Evolutionary conservation across 2,113 vertebrate species (phyloP), one percentile per base, ranked within the genome.

Genomic region (Rynchops niger): DNA sequence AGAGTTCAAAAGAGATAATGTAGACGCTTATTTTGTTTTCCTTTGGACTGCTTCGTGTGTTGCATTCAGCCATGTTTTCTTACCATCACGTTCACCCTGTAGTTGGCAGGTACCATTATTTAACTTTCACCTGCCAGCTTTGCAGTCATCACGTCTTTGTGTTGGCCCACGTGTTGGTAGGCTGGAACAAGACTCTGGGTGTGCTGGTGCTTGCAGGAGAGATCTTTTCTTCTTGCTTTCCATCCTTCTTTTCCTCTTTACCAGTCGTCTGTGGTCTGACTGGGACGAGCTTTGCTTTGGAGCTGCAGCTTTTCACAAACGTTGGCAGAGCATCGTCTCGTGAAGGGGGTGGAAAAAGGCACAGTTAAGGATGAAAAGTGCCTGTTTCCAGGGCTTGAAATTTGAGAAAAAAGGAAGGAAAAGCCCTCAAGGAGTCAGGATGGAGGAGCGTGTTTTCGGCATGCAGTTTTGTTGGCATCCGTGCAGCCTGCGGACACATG

Each of bases 61-160:
- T 85, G 62, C 53, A 52, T n/a, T 91, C 45, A 65, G 15, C 21
- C 10, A 9, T 16, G 43, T 87, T 96, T 93, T 89, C 91, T 93
- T 76, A 94, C 73, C 78, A 70, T 47, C 70, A 69, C 0, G 0
- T 36, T 92, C 69, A 85, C 83, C 78, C 83, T 87, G 61, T 34
- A 66, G 40, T 9, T 94, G 88, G 91, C 77, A 82, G 65, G 40
- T 93, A 69, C 22, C 34, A 38, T 47, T 94, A 91, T 91, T 95
- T 96, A 85, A 87, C 91, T 95, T 95, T n/a, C 34, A 94, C 70
- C 70, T 82, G 62, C 90, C 91, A 95, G 5, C 58, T 82, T 82
- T 82, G 65, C 66, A 72, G 58, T 66, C 83, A 76, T 56, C 43
- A 16, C 15, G 25, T 29, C 73, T 85, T 80, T 83, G 40, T 69